phyloP scores from a whole-genome alignment of 2,888 invertebrate genomes.

The Hipparchia sbordonii region DNA sequence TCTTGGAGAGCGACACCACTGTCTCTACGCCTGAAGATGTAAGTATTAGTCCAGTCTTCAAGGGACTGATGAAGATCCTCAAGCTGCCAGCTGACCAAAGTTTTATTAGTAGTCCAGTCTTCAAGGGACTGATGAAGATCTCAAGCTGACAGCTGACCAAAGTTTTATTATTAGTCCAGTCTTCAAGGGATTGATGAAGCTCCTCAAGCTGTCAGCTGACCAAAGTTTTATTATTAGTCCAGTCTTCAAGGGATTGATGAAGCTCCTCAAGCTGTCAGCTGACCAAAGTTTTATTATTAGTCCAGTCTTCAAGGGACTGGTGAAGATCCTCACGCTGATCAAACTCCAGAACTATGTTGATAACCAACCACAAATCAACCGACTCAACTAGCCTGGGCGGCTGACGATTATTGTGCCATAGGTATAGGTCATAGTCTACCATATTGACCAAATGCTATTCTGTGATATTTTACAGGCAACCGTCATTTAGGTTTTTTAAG shows the following conservation, averaged over 20 bases:
- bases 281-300: slow-evolving; percentile 81
- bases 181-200: slow-evolving; percentile 95
- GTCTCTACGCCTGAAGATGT: slow-evolving; percentile 95
- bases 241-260: slow-evolving; percentile 96
- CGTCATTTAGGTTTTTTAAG: too few relatives aligned
- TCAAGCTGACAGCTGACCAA: slow-evolving; percentile 97
- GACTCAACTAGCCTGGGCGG: too few relatives aligned
- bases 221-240: slow-evolving; percentile 70
- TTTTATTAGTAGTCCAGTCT: slow-evolving; percentile 78
- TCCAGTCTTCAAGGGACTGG: too few relatives aligned
- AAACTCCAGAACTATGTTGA: slow-evolving; percentile 91
- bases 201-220: slow-evolving; percentile 97
- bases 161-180: slow-evolving; percentile 75
- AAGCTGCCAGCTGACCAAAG: slow-evolving; percentile 96
- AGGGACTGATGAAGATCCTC: slow-evolving; percentile 95
- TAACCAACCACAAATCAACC: too few relatives aligned
- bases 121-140: slow-evolving; percentile 96
- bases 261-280: slow-evolving; percentile 96
- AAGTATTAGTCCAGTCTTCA: slow-evolving; percentile 86
- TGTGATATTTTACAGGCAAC: too few relatives aligned
- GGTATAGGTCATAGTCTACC: too few relatives aligned
- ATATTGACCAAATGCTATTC: too few relatives aligned
- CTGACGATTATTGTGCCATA: slow-evolving; percentile 85
- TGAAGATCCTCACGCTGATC: slow-evolving; percentile 93
- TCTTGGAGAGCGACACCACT: slow-evolving; percentile 93